phyloP scores from a whole-genome alignment of 2,113 vertebrate species.

The Erpornis zantholeuca region DNA sequence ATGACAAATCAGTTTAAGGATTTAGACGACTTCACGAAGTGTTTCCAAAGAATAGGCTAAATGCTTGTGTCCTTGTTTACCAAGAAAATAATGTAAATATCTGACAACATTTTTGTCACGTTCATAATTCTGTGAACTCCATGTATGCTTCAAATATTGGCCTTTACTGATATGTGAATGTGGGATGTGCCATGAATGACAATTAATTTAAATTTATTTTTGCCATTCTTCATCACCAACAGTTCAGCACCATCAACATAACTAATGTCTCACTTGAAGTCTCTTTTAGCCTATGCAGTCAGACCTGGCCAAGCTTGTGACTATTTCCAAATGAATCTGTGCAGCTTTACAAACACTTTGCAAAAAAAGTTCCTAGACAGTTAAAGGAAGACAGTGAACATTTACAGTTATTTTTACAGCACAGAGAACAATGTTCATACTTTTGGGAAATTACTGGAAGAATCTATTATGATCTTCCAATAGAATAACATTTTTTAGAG shows the following conservation, averaged over 20 bases:
- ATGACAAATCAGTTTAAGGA: neutral
- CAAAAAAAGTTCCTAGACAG: neutral
- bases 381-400: neutral
- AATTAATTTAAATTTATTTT: neutral
- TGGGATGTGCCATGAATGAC: accelerated
- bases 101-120: neutral
- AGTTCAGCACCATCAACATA: neutral
- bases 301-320: neutral
- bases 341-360: neutral
- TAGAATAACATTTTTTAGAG: neutral
- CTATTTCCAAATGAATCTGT: neutral
- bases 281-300: neutral
- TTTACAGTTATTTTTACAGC: neutral
- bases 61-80: neutral
- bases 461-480: neutral
- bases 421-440: neutral
- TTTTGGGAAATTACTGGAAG: neutral
- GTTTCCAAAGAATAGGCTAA: neutral
- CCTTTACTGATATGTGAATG: neutral
- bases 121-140: neutral
- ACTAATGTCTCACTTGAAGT: neutral
- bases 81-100: neutral
- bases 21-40: neutral
- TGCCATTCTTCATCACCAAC: neutral
- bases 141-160: neutral